These are phyloP conservation scores for Daphoenositta chrysoptera DNA, from an alignment of 2,113 vertebrate genomes.

Conservation along the genomic window DNA sequence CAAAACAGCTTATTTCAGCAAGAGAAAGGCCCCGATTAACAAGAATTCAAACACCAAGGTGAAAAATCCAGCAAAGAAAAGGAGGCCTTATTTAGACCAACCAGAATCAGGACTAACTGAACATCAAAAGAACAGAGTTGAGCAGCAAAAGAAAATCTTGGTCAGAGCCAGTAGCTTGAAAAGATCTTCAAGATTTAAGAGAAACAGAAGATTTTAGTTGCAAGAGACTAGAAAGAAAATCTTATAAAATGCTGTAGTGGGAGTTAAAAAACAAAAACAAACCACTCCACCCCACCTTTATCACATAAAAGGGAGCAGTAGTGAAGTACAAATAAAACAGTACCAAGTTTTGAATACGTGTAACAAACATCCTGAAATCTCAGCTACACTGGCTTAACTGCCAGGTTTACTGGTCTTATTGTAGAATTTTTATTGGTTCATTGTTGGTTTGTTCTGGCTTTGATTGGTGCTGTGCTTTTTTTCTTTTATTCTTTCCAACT, in stretches of 20 bases:
- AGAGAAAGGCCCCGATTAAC: neutral
- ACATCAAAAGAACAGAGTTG: neutral
- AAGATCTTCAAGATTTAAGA: neutral
- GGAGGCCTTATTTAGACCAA: neutral
- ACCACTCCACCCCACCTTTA: neutral
- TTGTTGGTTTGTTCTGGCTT: neutral
- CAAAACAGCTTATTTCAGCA: neutral
- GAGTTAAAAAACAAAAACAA: neutral
- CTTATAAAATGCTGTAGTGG: neutral
- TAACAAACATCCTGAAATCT: neutral
- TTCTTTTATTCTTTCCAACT: neutral
- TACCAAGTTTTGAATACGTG: neutral
- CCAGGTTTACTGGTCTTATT: neutral
- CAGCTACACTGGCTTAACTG: neutral
- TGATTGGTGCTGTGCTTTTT: neutral
- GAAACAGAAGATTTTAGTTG: neutral
- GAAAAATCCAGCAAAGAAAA: neutral
- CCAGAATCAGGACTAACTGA: neutral
- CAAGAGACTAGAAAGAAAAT: neutral
- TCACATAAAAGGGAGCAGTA: neutral
- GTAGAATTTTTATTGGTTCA: neutral
- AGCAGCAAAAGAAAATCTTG: neutral
- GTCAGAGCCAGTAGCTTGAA: neutral
- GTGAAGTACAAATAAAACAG: neutral
- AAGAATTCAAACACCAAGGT: neutral